A percentile compares a stretch with the other conserved stretches of the same genome.
phyloP scores from a whole-genome alignment of 2,113 vertebrate genomes.

The Chionis minor region DNA sequence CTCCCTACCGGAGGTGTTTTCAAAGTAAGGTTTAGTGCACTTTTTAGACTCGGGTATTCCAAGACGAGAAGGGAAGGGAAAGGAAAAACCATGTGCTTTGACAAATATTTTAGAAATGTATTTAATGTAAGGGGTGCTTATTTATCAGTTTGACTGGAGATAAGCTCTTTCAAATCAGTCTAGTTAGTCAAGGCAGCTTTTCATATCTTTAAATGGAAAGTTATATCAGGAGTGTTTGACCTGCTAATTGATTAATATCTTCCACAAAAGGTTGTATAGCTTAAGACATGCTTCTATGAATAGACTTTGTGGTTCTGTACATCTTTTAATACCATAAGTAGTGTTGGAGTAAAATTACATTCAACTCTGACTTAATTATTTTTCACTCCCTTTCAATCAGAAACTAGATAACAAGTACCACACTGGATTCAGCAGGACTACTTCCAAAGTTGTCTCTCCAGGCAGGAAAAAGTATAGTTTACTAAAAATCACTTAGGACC shows the following conservation, averaged over 20 bases:
- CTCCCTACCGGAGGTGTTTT: neutral
- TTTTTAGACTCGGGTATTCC: neutral
- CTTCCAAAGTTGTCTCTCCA: neutral
- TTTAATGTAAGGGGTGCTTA: neutral
- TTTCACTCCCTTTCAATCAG: neutral
- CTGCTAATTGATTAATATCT: neutral
- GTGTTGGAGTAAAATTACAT: neutral
- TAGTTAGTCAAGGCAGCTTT: neutral
- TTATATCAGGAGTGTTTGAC: neutral
- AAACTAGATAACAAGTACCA: neutral
- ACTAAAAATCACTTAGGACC: neutral
- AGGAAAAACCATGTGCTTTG: neutral
- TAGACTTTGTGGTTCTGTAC: neutral
- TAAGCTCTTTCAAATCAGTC: neutral
- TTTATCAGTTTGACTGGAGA: neutral
- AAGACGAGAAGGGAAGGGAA: neutral
- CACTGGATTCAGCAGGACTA: neutral
- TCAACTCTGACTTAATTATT: neutral
- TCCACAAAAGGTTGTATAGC: neutral
- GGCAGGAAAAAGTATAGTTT: rapidly evolving
- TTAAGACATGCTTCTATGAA: neutral
- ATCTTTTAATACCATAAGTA: neutral
- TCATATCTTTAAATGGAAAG: neutral
- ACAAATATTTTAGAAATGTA: neutral
- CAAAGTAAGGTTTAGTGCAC: neutral